A percentile compares a stretch with the other conserved stretches of the same genome.
Conservation (phyloP, 2,113 vertebrate genomes). For the Dromas ardeola region DNA sequence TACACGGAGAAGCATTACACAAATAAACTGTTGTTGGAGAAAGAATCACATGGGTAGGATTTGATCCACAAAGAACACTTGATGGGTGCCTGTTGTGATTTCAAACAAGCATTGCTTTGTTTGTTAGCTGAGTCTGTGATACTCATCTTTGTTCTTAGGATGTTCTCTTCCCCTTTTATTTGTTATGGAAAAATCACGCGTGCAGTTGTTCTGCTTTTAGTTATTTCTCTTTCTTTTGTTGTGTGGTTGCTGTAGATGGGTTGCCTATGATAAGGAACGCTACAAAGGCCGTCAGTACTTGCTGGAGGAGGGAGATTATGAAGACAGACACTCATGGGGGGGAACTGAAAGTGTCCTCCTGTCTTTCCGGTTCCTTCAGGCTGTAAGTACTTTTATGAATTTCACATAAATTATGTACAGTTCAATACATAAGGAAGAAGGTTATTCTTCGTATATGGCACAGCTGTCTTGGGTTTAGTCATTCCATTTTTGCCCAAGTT, state of each 20-base stretch:
- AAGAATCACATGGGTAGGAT: background rate
- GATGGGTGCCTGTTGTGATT: background rate
- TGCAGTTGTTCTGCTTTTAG: background rate
- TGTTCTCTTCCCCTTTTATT: background rate
- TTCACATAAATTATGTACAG: background rate
- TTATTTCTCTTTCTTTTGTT: background rate
- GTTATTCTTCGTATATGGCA: background rate
- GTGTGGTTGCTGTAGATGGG: conserved; percentile 78
- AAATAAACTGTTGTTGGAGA: background rate
- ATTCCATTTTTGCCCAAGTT: background rate
- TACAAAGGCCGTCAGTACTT: conserved; percentile 85
- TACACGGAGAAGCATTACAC: background rate
- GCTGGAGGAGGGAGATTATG: conserved; percentile 85
- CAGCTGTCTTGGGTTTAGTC: background rate
- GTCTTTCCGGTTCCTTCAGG: conserved; percentile 84
- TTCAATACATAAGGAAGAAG: background rate
- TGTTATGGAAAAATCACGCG: background rate
- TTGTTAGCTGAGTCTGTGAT: background rate
- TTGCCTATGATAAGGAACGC: conserved; percentile 82
- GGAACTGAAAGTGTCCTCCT: conserved; percentile 63
- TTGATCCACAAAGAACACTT: background rate
- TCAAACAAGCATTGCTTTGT: background rate
- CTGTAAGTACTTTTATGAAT: conserved; percentile 73
- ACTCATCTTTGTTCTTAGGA: background rate
- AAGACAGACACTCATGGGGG: conserved; percentile 70